These are phyloP conservation scores for Sitophilus oryzae DNA, from an alignment of 1,140 invertebrate species.

Conservation along the genomic window DNA sequence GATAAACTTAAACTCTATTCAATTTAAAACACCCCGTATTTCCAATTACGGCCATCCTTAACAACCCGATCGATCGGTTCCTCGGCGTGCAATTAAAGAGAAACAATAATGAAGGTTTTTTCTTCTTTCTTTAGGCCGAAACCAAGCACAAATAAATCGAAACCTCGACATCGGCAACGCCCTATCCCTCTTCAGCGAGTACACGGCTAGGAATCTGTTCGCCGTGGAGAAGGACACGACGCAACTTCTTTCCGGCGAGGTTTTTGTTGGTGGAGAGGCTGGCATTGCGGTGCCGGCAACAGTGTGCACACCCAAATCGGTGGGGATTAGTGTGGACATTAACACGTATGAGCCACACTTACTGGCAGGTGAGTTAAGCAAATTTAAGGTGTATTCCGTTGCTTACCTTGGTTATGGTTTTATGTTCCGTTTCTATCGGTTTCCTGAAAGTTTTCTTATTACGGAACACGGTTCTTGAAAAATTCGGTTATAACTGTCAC, in stretches of 20 bases:
- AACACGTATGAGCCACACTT: conserved; percentile 92
- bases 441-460: too few relatives aligned
- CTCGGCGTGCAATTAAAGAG: too few relatives aligned
- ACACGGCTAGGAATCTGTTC: conserved; percentile 75
- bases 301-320: conserved; percentile 83
- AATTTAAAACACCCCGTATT: too few relatives aligned
- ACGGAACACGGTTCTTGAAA: too few relatives aligned
- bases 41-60: too few relatives aligned
- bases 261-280: conserved; percentile 76
- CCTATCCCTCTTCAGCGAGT: conserved; percentile 84
- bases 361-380: conserved; percentile 75
- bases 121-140: conserved; percentile 57
- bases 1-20: too few relatives aligned
- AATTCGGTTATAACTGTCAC: too few relatives aligned
- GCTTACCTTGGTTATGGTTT: too few relatives aligned
- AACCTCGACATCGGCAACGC: conserved; percentile 80
- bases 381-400: too few relatives aligned
- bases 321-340: conserved; percentile 86
- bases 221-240: conserved; percentile 82
- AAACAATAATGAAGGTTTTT: too few relatives aligned
- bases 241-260: conserved; percentile 81
- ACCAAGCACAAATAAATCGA: conserved; percentile 74
- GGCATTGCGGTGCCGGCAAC: conserved; percentile 88
- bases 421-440: too few relatives aligned
- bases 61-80: too few relatives aligned